Evolutionary conservation across 2,797 vertebrate species (phyloP), one percentile per base, ranked within the genome.

Genomic region (Dipus sagitta): DNA sequence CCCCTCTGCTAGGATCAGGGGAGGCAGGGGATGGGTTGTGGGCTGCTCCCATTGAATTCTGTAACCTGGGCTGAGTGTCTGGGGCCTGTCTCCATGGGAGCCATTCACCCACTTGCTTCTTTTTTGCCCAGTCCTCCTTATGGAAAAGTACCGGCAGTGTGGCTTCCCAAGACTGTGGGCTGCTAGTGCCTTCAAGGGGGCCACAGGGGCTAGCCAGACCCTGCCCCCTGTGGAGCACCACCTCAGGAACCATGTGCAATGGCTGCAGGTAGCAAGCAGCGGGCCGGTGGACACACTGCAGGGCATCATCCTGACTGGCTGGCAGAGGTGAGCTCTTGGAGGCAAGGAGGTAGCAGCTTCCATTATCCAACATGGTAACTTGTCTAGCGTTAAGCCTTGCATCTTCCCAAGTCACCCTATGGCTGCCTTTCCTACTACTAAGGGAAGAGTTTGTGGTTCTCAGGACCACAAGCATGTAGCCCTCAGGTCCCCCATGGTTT

Each of bases 121-220:
- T 83, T 94, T 80, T 91, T 82, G 8, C 68, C 81, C 76, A 99
- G 99, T 98, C 90, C 98, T 96, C 52, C 98, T 99, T 77, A 93
- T 99, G 92, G 98, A 99, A 93, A 99, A 99, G 95, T 99, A 99
- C 96, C 96, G 4, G 20, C 96, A 97, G 52, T 99, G 98, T 0
- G 99, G 99, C 72, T 99, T 99, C 96, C 90, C 97, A 21, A 98
- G 98, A 76, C 97, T 99, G 90, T 99, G 99, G 99, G 98, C 98
- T 0, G 99, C 99, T 71, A 99, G 99, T 88, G 99, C 99, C 94
- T 99, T 99, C 93, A 99, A 99, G 98, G 99, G 99, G 86, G 99
- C 99, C 92, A 99, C 99, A 0, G 98, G 98, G 20, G 99, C 98
- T 0, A 98, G 98, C 96, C 99, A 99, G 84, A 98, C 98, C 30